A percentile compares a stretch with the other conserved stretches of the same genome.
phyloP scores from a whole-genome alignment of 2,113 vertebrate genomes.

The Chunga burmeisteri region DNA sequence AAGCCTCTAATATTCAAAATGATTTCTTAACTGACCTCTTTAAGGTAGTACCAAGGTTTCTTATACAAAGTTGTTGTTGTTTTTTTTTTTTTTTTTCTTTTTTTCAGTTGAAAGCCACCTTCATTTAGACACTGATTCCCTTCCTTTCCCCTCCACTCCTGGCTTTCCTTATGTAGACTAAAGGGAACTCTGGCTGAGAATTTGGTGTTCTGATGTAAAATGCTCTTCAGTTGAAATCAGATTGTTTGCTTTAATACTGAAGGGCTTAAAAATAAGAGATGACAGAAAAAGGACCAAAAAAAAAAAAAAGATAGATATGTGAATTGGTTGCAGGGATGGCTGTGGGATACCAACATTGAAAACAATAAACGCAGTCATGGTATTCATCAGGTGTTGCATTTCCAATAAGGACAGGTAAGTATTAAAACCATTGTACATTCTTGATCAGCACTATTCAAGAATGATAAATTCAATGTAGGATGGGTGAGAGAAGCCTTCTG shows the following conservation, averaged over 20 bases:
- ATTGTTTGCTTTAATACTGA: background rate
- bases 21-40: background rate
- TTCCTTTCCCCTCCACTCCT: background rate
- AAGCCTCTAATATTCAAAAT: background rate
- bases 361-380: background rate
- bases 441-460: background rate
- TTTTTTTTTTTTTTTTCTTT: background rate
- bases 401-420: background rate
- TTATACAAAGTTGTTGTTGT: background rate
- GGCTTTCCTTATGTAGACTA: background rate
- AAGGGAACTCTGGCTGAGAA: background rate
- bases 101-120: background rate
- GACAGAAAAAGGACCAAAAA: background rate
- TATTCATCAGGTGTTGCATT: background rate
- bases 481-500: background rate
- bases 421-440: background rate
- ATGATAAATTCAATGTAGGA: background rate
- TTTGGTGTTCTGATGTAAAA: background rate
- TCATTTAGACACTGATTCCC: background rate
- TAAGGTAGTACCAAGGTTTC: background rate
- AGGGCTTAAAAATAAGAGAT: background rate
- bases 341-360: background rate
- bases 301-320: background rate
- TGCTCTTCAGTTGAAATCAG: background rate
- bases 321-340: background rate